Base-by-base conservation (phyloP, 2,888 invertebrate genomes). In the Agelastica alni region DNA sequence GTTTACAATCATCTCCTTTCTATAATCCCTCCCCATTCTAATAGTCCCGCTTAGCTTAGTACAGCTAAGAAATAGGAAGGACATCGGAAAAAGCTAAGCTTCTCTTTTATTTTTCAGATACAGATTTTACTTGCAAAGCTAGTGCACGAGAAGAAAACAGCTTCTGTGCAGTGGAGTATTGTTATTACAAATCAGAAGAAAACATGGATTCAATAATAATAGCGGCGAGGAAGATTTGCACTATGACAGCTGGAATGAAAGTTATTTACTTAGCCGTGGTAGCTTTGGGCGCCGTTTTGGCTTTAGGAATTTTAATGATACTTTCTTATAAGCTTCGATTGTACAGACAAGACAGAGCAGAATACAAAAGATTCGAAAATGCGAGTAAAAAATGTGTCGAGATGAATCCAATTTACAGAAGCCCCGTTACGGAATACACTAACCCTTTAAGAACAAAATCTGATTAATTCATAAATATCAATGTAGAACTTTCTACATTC, bases 341-440 rank as follows among this genome's bases (percentile, higher is more conserved):
- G 7, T 42, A 58, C 34, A 51, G 51, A 28, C 32, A 36, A n/a
- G 64, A 66, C 13, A 54, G 51, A 42, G 60, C 58, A 1, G 66
- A 67, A 49, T 66, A 58, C 37, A 47, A 59, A 17, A 55, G 39
- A 34, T 66, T 66, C 36, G 6, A 31, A 1, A 45, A 52, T 4
- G 56, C 46, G 13, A 17, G 28, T 5, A 52, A 47, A 16, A 56
- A 44, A 6, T 13, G 43, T 1, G 58, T 32, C 10, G 65, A 63
- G 37, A 34, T 61, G 42, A 86, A 85, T 69, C 87, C 87, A 0
- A 66, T 88, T 53, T 88, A 86, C 61, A 66, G 58, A 47, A 67
- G 66, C 10, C 71, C 71, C 1, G 63, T 70, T 18, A 59, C 60
- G 4, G 51, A 48, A 3, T 70, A 67, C 31, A 46, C 49, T 13